Evolutionary conservation across 2,113 vertebrate species (phyloP), one percentile per base, ranked within the genome.

Genomic region (Oncorhynchus clarkii): DNA sequence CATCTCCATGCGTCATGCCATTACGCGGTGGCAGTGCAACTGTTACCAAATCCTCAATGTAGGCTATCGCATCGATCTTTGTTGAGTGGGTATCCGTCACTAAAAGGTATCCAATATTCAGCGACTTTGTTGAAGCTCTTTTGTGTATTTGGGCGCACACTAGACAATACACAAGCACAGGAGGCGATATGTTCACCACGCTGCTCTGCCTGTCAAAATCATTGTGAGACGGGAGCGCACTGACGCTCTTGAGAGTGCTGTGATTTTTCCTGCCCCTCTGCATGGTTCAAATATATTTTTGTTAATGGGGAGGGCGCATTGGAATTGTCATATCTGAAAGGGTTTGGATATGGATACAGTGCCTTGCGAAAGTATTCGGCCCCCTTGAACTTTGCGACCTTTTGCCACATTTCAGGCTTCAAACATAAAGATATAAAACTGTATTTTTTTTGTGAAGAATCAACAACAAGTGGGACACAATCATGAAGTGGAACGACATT

Each of bases 241-340:
- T 74, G 77, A 72, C 77, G 83, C 83, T 83, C 51, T 65, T 81
- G 85, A 84, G 77, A 84, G 79, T 82, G 87, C 86, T 78, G 81
- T 45, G 89, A 86, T 79, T 82, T 82, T 49, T 85, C 85, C 78
- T 81, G 78, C 84, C 77, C 86, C 73, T 87, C 86, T 81, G 77
- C 85, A 85, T 69, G 85, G 88, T 89, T 91, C 88, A 66, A 66
- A 88, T 90, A 85, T 91, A 88, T 89, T 90, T 89, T 89, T 89
- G 89, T 91, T 88, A 73, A 78, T 76, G 89, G 89, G 39, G 78
- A 80, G 77, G 59, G 67, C 71, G 51, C 81, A 60, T 70, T 49
- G 70, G 48, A 79, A 82, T 34, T 82, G 78, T 86, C 80, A 73
- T 13, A 22, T 62, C 7, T 12, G 18, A 81, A 81, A 65, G 72